These are phyloP conservation scores for Troides helena DNA, from an alignment of 2,888 invertebrate genomes.

Conservation along the genomic window DNA sequence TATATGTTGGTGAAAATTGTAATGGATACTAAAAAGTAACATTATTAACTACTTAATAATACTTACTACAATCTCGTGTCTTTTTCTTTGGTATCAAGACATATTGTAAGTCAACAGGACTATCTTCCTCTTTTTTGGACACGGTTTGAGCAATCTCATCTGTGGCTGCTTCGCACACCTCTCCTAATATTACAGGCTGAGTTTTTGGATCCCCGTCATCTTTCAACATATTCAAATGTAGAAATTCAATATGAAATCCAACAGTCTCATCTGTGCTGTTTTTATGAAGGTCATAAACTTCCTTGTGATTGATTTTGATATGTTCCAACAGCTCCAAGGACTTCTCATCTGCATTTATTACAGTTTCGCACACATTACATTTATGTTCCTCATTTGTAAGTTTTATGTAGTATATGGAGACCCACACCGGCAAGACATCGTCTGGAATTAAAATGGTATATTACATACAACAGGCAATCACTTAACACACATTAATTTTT, in stretches of 20 bases:
- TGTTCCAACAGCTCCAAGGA: slow-evolving; percentile 52
- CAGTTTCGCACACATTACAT: slow-evolving; percentile 63
- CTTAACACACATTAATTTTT: not conserved
- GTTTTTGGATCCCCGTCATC: slow-evolving; percentile 49
- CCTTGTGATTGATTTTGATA: slow-evolving; percentile 53
- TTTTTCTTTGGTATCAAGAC: slow-evolving; percentile 48
- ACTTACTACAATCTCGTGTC: slow-evolving; percentile 33
- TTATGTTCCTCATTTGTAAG: slow-evolving; percentile 42
- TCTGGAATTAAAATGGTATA: slow-evolving; percentile 36
- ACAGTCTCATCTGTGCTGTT: slow-evolving; percentile 59
- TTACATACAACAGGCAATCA: too few species aligned
- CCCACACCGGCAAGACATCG: slow-evolving; percentile 56
- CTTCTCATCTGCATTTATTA: slow-evolving; percentile 46
- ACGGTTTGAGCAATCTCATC: slow-evolving; percentile 33
- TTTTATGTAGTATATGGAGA: slow-evolving; percentile 60
- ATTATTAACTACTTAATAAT: not conserved
- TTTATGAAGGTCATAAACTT: slow-evolving; percentile 64
- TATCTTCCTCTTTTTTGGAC: slow-evolving; percentile 33
- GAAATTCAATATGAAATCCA: slow-evolving; percentile 69
- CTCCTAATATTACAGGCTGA: slow-evolving; percentile 55
- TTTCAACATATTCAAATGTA: slow-evolving; percentile 60
- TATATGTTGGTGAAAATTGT: too few species aligned
- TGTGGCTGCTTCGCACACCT: slow-evolving; percentile 52
- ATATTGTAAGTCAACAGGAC: slow-evolving; percentile 49
- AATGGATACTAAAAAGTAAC: too few species aligned